These are phyloP conservation scores for Ornithorhynchus anatinus DNA, from an alignment of 2,113 vertebrate species.

Conservation along the genomic window DNA sequence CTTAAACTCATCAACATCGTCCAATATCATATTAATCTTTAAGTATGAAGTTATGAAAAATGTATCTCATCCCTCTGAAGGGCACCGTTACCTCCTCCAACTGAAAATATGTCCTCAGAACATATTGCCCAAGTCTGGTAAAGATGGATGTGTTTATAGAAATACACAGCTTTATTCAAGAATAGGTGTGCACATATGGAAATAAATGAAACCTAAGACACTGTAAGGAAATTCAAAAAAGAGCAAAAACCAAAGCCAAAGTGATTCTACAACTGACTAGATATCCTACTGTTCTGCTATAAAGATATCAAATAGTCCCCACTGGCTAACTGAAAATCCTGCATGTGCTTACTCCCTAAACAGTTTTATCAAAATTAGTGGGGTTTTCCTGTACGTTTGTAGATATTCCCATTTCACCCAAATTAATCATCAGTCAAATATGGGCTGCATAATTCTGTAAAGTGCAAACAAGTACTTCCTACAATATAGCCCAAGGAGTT, in stretches of 20 bases:
- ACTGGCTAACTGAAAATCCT: neutral
- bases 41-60: constrained; percentile 59
- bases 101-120: constrained; percentile 34
- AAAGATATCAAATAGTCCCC: neutral
- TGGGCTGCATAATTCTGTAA: neutral
- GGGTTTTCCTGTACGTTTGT: neutral
- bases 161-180: too few species aligned
- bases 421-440: constrained; percentile 5
- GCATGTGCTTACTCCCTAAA: neutral
- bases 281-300: too few species aligned
- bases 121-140: neutral
- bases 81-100: constrained; percentile 34
- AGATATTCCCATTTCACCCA: neutral
- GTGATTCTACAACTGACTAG: too few species aligned
- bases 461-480: neutral
- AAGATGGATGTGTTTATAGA: too few species aligned
- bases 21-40: constrained; percentile 41
- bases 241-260: too few species aligned
- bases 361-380: too few species aligned
- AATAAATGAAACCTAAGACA: too few species aligned
- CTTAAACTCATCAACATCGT: constrained; percentile 15
- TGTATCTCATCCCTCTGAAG: constrained; percentile 25
- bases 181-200: too few species aligned
- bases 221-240: too few species aligned
- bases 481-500: neutral